phyloP scores from a whole-genome alignment of 1,140 invertebrate species.

The Pectinophora gossypiella region DNA sequence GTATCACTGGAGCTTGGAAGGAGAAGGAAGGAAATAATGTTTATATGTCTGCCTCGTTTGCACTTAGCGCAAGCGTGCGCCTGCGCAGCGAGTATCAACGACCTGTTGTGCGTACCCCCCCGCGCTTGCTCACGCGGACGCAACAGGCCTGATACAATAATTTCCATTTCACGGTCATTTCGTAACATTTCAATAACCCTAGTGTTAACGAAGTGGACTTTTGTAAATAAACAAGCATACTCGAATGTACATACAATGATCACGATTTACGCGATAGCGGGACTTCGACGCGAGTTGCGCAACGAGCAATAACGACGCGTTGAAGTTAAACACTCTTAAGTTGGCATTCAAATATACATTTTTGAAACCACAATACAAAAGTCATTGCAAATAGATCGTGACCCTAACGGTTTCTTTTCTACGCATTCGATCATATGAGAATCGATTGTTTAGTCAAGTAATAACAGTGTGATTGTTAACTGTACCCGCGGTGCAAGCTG shows the following conservation, averaged over 20 bases:
- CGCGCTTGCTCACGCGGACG: constrained; percentile 32
- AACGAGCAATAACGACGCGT: too few relatives aligned
- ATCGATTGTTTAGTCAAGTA: constrained; percentile 32
- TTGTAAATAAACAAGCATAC: constrained; percentile 29
- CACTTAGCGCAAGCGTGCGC: constrained; percentile 35
- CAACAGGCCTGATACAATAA: constrained; percentile 41
- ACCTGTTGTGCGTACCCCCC: constrained; percentile 52
- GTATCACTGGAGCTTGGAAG: neutral
- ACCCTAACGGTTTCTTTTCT: constrained; percentile 32
- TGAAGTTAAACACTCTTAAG: too few relatives aligned
- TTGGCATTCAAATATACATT: too few relatives aligned
- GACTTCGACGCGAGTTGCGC: neutral
- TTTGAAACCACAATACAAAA: too few relatives aligned
- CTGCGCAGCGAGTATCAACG: constrained; percentile 51
- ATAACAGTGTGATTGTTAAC: constrained; percentile 23
- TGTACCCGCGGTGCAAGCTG: constrained; percentile 11
- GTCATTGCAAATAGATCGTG: constrained; percentile 25
- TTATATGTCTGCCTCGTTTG: constrained; percentile 45
- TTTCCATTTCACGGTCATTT: constrained; percentile 63
- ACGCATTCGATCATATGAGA: constrained; percentile 26
- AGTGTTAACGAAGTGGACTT: constrained; percentile 11
- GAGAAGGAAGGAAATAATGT: constrained; percentile 39
- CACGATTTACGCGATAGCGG: neutral
- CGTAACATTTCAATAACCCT: constrained; percentile 48
- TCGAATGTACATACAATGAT: neutral